phyloP scores from a whole-genome alignment of 2,113 vertebrate genomes.

The Lontra canadensis region DNA sequence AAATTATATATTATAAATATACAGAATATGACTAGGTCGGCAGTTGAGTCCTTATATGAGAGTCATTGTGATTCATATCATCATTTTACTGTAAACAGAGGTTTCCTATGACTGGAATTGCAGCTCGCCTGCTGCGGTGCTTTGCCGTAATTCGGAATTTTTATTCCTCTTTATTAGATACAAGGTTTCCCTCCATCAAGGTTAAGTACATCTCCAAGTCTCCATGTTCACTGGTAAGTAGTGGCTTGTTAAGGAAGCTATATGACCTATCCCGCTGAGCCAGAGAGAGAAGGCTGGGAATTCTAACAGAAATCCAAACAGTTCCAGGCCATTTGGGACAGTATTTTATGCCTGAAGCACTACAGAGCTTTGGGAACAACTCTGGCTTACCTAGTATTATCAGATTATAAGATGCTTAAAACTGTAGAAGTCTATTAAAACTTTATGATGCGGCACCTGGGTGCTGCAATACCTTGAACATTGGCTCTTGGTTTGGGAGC shows the following conservation, averaged over 20 bases:
- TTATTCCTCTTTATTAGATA: conserved; percentile 75
- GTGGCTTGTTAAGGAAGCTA: conserved; percentile 66
- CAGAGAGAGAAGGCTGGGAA: background rate
- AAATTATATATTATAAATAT: conserved; percentile 77
- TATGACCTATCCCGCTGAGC: background rate
- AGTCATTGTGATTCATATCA: conserved; percentile 75
- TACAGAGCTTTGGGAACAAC: background rate
- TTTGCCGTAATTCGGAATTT: conserved; percentile 79
- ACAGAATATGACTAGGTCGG: conserved; percentile 69
- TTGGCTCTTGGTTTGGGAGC: background rate
- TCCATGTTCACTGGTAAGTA: conserved; percentile 53
- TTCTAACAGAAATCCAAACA: conserved; percentile 30
- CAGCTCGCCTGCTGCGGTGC: conserved; percentile 72
- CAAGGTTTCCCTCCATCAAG: conserved; percentile 71
- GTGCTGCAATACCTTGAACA: background rate
- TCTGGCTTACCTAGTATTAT: background rate
- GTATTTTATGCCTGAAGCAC: background rate
- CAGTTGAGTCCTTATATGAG: conserved; percentile 69
- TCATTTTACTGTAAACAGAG: conserved; percentile 83
- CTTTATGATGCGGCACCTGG: background rate
- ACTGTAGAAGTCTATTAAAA: background rate
- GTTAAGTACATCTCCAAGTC: conserved; percentile 70
- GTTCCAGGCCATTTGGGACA: background rate
- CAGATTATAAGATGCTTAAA: background rate
- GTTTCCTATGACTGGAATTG: conserved; percentile 76